Evolutionary conservation across 2,797 vertebrate genomes (phyloP), one percentile per base, ranked within the genome.

Genomic region (Leptatherina wallacei): DNA sequence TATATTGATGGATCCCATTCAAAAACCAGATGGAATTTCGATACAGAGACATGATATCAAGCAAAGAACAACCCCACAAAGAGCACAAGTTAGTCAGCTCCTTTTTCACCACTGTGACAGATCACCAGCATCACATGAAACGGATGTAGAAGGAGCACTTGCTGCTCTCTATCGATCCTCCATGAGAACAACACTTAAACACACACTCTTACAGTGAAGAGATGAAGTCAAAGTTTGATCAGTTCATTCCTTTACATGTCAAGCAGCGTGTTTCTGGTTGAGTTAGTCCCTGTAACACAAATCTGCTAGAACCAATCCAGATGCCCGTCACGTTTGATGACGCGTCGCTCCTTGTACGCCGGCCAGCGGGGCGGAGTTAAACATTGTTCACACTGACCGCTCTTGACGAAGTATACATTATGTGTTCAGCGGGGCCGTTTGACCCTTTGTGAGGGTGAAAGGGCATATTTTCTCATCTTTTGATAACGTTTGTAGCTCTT

Each of bases 1-100:
- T 94, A 35, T 94, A 94, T 47, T 94, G 90, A 42, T 92, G 85
- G 66, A 95, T 93, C 71, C 94, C 94, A 65, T 93, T 95, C 61
- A 93, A 59, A 88, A 94, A 95, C 94, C 93, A 94, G 69, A 93
- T 61, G 61, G 90, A 27, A 70, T 94, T 94, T 74, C 94, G 75
- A 69, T 94, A 95, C 60, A 93, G 65, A 86, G 93, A 94, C 94
- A 94, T 95, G 61, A 69, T 67, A 30, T 38, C 47, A 77, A 68
- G 13, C 59, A 30, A 65, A 58, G 10, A 67, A 51, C n/a, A 79
- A 47, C 63, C 66, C 42, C n/a, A 32, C 10, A 29, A n/a, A 63
- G 52, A 9, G 32, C 51, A 36, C 14, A 70, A 65, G 66, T 12
- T 61, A 42, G 11, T 13, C 71, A 10, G 40, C 5, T 67, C 55